Percentiles rank a stretch among this genome's conserved stretches.
Evolutionary conservation across 1,140 invertebrate species (phyloP).

Genomic region (Orchestia grillus): DNA sequence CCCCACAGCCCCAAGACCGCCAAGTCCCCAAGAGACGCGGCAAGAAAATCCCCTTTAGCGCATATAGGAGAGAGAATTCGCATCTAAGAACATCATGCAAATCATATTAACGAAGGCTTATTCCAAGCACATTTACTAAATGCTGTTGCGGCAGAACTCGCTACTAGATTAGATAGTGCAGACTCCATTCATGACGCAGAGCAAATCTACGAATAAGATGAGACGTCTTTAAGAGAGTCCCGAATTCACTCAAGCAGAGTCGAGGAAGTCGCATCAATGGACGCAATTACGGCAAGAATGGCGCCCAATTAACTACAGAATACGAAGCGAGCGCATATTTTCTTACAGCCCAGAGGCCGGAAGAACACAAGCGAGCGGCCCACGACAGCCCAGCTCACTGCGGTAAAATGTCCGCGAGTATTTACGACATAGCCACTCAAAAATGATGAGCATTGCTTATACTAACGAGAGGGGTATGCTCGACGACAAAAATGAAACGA

Average conservation of each 20-base stretch:
- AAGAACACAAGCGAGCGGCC: not conserved
- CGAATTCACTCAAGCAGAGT: not conserved
- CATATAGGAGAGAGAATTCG: not conserved
- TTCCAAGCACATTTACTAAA: not conserved
- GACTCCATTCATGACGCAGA: not conserved
- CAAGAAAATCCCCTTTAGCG: not conserved
- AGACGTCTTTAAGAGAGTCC: not conserved
- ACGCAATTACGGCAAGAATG: not conserved
- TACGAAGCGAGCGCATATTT: not conserved
- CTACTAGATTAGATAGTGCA: not conserved
- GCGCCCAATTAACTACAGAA: not conserved
- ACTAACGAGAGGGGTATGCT: not conserved
- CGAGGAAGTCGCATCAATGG: not conserved
- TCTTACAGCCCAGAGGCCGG: not conserved
- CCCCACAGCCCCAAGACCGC: too few species aligned
- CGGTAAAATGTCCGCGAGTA: not conserved
- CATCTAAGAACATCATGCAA: not conserved
- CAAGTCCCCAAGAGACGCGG: not conserved
- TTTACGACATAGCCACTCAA: not conserved
- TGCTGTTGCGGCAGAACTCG: not conserved
- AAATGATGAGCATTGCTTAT: not conserved
- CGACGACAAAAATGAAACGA: not conserved
- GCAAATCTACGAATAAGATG: not conserved
- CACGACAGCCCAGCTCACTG: not conserved
- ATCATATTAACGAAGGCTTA: not conserved